Base-by-base conservation (phyloP, 2,113 vertebrate species). In the Hyperopisus bebe region DNA sequence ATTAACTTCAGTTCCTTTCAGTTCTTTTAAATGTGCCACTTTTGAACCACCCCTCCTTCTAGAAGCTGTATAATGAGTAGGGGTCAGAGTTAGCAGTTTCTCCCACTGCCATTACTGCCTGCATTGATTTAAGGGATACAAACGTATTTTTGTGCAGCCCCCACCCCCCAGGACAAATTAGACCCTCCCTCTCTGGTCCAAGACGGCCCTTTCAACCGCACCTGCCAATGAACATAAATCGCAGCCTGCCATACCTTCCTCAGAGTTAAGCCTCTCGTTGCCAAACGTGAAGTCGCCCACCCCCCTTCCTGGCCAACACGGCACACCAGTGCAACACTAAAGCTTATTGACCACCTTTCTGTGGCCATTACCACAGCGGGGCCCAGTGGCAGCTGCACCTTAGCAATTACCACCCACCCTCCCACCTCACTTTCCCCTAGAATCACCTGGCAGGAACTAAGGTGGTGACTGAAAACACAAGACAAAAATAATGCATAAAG, bases 381-480 rank as follows among this genome's bases (percentile, higher is more conserved):
- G 13, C 44, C 21, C 82, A n/a, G 39, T 84, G 42, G 47, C 82
- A 84, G 82, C 82, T 84, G 82, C 82, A 84, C 82, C 82, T 84
- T 47, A 84, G 82, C 82, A 84, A 84, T 84, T 84, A 84, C 82
- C 39, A 24, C 82, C 44, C 42, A 1, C 44, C 21, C 39, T 2
- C 42, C 44, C 44, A n/a, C 17, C 80, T 84, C 80, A 84, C 82
- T 84, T 46, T 84, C 21, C 44, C 42, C 82, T 24, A 44, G 44
- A 84, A 84, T 47, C 82, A 84, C 82, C 82, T 84, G 82, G 82
- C 82, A 84, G 44, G 42, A 84, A 24, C 39, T 84, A 42, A 80
- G 74, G 35, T 47, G 80, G 24, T 2, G 70, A 77, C 15, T 77
- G 31, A 17, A 13, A 74, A 39, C 11, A 39, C 27, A 46, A 21